These are phyloP conservation scores for Lindbergichthys nudifrons DNA, from an alignment of 2,797 vertebrate genomes.

Conservation along the genomic window DNA sequence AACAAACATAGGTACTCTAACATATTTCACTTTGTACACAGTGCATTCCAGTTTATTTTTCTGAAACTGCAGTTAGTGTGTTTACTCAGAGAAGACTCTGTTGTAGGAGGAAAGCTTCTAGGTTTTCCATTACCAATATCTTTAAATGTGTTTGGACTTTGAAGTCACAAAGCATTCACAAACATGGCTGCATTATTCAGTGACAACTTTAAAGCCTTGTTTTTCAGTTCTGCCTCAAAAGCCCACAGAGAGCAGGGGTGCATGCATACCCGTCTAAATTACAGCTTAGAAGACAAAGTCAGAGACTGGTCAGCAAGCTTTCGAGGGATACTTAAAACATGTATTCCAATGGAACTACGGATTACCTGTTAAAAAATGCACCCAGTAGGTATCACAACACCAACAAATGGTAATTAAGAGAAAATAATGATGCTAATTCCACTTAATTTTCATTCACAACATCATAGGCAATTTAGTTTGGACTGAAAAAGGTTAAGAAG, in stretches of 20 bases:
- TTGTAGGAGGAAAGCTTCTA: not conserved
- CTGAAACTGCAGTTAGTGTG: constrained; percentile 1
- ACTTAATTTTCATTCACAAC: too few relatives aligned
- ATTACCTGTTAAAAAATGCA: too few relatives aligned
- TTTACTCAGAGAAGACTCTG: not conserved
- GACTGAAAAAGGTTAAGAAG: too few relatives aligned
- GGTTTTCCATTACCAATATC: constrained; percentile 19
- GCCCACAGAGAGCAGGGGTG: constrained; percentile 45
- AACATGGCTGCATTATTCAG: constrained; percentile 54
- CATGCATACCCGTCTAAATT: constrained; percentile 58
- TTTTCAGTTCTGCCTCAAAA: constrained; percentile 54
- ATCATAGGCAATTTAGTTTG: too few relatives aligned
- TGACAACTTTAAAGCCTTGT: constrained; percentile 56
- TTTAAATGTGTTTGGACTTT: constrained; percentile 37
- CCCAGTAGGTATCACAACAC: too few relatives aligned
- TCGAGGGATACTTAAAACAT: too few relatives aligned
- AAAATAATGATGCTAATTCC: too few relatives aligned
- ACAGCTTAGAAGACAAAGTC: constrained; percentile 51
- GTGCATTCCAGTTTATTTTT: not conserved
- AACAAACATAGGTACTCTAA: constrained; percentile 44
- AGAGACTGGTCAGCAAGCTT: constrained; percentile 56
- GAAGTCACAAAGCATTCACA: constrained; percentile 52
- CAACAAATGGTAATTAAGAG: too few relatives aligned
- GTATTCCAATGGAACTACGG: too few relatives aligned
- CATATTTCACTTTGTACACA: constrained; percentile 24